phyloP scores from a whole-genome alignment of 1,140 invertebrate genomes.

The Apocrypta bakeri region DNA sequence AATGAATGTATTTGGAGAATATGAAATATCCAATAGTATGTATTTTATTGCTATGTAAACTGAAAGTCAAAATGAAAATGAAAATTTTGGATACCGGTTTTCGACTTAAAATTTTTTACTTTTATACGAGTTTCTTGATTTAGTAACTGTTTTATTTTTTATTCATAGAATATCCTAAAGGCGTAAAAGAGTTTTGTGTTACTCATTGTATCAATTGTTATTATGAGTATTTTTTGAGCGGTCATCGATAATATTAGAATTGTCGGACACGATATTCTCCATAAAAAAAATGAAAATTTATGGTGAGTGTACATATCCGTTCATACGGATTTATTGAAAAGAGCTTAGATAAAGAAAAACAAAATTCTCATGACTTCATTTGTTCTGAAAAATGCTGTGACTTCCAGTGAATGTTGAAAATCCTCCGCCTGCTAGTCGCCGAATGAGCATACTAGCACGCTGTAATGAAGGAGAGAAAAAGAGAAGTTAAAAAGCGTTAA shows the following conservation, averaged over 20 bases:
- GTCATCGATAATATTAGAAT: no score
- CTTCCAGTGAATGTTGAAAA: conserved; percentile 46
- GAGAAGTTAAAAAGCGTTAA: conserved; percentile 41
- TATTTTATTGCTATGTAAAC: conserved; percentile 29
- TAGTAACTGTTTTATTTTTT: conserved; percentile 22
- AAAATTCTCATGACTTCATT: conserved; percentile 33
- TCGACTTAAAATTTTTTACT: conserved; percentile 33
- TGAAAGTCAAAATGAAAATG: conserved; percentile 24
- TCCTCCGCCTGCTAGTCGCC: conserved; percentile 40
- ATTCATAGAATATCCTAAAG: neutral
- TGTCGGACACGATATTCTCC: no score
- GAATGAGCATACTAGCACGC: conserved; percentile 21
- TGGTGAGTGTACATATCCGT: no score
- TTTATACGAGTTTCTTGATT: conserved; percentile 42
- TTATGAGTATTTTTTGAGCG: neutral
- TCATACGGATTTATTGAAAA: conserved; percentile 16
- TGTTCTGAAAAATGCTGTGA: conserved; percentile 37
- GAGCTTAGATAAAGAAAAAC: conserved; percentile 26
- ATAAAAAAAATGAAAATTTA: no score
- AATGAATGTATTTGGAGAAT: conserved; percentile 34
- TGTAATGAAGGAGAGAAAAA: conserved; percentile 17
- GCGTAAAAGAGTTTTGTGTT: neutral
- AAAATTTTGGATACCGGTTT: conserved; percentile 14
- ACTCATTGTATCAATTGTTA: conserved; percentile 30
- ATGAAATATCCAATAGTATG: conserved; percentile 16